Base-by-base conservation (phyloP, 1,140 invertebrate species). In the Ips nitidus region DNA sequence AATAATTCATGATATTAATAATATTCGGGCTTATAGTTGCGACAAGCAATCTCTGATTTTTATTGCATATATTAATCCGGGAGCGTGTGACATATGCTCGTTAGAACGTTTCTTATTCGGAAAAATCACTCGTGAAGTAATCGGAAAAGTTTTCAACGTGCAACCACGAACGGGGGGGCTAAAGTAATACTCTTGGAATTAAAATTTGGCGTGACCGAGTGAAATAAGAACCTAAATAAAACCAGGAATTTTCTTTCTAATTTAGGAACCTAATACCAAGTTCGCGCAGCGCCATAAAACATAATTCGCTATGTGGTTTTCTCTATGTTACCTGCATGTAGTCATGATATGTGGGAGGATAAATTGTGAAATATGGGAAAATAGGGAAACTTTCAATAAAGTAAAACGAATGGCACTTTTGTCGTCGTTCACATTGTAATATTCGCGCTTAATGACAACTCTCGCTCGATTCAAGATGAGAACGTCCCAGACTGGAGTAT, bases 231-330 rank as follows among this genome's bases (percentile, higher is more conserved):
- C 50, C 39, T 42, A 65, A 55, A 56, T 65, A 65, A 65, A 65
- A 65, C 63, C 63, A 2, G 52, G 63, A 55, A 65, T 65, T 65
- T 65, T 65, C 63, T 56, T 65, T 65, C 53, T 65, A 65, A 65
- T 65, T 65, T 65, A 65, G 63, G 53, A 45, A 65, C 63, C 63
- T 65, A 65, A 65, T 65, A 65, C 53, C 63, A 56, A 65, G 63
- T 56, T 65, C 38, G 36, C 47, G 45, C 45, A 42, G 52, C 52
- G 61, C 63, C 53, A 65, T 65, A 65, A 65, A 65, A 65, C 53
- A 65, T 65, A 65, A 55, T 65, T 65, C 63, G 37, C 52, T 65
- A 56, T 65, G 63, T 65, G 42, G 63, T 65, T 65, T 65, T 56
- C 53, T 43, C 53, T 65, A 45, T 65, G 52, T 56, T 65, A 65